Conservation (phyloP, 2,113 vertebrate species). For the Phalacrocorax brasilianus region DNA sequence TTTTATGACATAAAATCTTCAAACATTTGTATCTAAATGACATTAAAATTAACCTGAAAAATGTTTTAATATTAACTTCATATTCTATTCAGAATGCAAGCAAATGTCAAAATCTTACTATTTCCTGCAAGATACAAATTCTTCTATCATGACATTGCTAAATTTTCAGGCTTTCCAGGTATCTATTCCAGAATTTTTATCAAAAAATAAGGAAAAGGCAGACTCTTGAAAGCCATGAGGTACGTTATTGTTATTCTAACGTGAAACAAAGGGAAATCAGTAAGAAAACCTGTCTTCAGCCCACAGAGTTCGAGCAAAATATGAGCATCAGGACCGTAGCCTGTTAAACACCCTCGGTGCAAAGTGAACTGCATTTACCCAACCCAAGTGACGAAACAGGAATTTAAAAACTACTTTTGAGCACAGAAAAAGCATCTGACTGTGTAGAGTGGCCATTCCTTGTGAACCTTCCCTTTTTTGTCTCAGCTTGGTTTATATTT, state of each 20-base stretch:
- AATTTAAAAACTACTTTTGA: background rate
- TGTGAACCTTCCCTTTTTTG: background rate
- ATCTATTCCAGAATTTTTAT: background rate
- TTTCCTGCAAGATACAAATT: constrained; percentile 5
- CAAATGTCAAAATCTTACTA: background rate
- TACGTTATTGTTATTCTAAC: background rate
- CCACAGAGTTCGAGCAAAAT: background rate
- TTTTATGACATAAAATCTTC: background rate
- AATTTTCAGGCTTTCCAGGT: background rate
- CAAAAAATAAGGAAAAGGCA: background rate
- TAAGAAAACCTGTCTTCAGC: background rate
- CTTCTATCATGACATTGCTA: background rate
- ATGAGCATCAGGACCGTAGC: background rate
- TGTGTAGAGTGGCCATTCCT: background rate
- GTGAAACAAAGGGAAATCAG: background rate
- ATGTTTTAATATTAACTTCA: background rate
- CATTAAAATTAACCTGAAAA: background rate
- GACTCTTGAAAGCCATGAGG: background rate
- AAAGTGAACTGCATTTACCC: background rate
- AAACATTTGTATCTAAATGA: background rate
- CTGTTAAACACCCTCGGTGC: background rate
- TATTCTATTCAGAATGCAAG: background rate
- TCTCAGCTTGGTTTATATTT: background rate
- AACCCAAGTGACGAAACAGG: background rate
- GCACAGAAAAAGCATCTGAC: background rate